Evolutionary conservation across 1,140 invertebrate species (phyloP).

Genomic region (Vollenhovia emeryi): DNA sequence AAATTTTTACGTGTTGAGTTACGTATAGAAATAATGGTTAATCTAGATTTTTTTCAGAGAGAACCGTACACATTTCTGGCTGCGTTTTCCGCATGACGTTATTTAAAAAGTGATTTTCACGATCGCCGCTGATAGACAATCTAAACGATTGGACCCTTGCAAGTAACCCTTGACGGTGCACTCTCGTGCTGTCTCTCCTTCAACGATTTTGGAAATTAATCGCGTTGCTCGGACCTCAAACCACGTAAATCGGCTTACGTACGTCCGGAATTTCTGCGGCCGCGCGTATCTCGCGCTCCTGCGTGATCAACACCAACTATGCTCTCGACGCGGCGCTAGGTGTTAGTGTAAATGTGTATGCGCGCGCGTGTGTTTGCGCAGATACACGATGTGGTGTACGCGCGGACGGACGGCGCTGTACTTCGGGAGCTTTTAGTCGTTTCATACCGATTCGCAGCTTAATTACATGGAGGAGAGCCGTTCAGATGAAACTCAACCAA

Average conservation of each 20-base stretch:
- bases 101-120: neutral
- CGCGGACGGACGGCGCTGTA: neutral
- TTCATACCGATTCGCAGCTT: constrained; percentile 47
- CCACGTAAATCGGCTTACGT: constrained; percentile 66
- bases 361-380: neutral
- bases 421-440: constrained; percentile 45
- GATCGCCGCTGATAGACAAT: neutral
- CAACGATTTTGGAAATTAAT: constrained; percentile 70
- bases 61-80: neutral
- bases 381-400: neutral
- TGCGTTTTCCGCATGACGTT: neutral
- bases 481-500: constrained; percentile 59
- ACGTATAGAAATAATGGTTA: too few species aligned
- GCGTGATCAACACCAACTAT: constrained; percentile 47
- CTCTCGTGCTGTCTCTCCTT: constrained; percentile 28
- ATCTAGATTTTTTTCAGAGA: neutral
- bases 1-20: too few species aligned
- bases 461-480: constrained; percentile 59
- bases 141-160: neutral
- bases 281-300: constrained; percentile 53
- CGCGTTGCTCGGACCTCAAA: constrained; percentile 41
- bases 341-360: neutral
- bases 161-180: neutral
- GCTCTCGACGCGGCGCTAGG: constrained; percentile 9
- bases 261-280: constrained; percentile 52